Evolutionary conservation across 2,888 invertebrate genomes (phyloP), one percentile per base, ranked within the genome.

Genomic region (Lasioglossum pauxillum): DNA sequence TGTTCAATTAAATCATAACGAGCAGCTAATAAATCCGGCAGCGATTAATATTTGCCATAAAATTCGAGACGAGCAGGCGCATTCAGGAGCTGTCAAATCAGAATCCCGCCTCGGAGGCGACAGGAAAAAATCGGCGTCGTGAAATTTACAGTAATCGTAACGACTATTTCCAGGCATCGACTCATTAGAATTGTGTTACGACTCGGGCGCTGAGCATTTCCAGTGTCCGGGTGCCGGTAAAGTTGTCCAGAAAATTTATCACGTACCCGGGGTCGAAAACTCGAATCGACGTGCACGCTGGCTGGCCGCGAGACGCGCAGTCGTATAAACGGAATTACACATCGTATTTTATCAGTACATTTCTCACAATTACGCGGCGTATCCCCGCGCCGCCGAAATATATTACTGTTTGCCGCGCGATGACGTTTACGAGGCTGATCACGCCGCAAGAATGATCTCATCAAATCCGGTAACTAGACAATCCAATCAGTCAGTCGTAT

Each of bases 401-500:
- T 71, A 84, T 82, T 49, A 64, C 31, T 49, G 41, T 53, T 69
- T 44, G 41, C 76, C 44, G 35, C 23, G 46, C 79, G 79, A 80
- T 49, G 83, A 84, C 53, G 53, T 80, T 80, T 74, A 80, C 60
- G 76, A 69, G 35, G 49, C 60, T 64, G 60, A 84, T 78, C 71
- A 49, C 57, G 31, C 14, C 19, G 75, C 57, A 35, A 60, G 69
- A 77, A 84, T 71, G 84, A 84, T 86, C 79, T 75, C 77, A 64
- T 80, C 80, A 78, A 71, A 53, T 31, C 49, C 53, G 44, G 19
- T 80, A 80, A 84, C 84, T 75, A 46, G 72, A 80, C 77, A 72
- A 77, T 80, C 74, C 77, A 57, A 84, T 85, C 80, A 77, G 49
- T 60, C 74, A 57, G 27, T 12, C 14, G 35, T 19, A 27, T 41